Evolutionary conservation across 2,888 invertebrate species (phyloP), one percentile per base, ranked within the genome.

Genomic region (Heliconius aoede): DNA sequence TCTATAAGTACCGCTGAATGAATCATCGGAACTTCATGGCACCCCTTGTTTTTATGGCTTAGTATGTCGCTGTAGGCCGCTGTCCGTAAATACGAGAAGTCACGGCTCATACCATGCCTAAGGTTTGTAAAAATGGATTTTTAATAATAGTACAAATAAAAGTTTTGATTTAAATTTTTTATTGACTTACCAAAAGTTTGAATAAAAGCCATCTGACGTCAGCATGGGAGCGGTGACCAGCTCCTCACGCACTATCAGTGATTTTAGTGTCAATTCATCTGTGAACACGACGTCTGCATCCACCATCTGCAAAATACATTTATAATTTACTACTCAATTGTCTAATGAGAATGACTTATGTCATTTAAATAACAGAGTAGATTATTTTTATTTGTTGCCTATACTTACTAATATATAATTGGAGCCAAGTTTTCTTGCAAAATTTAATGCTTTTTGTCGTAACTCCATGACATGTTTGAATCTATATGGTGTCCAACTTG

Each of bases 11-110:
- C 96, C 8, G 98, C 97, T 0, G 97, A 97, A 87, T 99, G 99
- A 3, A 99, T 96, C 98, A 99, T 98, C 0, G 99, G 98, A 0
- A 99, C 99, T 7, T 92, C 85, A 86, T 97, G 97, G 85, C 97
- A 97, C 0, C 98, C 99, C 1, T 90, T 86, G 74, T 51, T 46
- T 0, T 96, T 95, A 21, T 96, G 91, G 79, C 96, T 95, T 64
- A 98, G 92, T 72, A 99, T 97, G 2, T 96, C 96, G 83, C 97
- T 96, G 87, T 99, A 99, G 65, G 97, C 96, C 8, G 97, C 97
- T 3, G 76, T 67, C 1, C 55, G 58, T n/a, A 62, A 18, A 36
- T 76, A 76, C 11, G 30, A 40, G 18, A 55, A 72, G 7, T 76
- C 67, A 3, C 30, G 67, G 1, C 65, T 67, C 58, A 73, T 73